Conservation (phyloP, 2,888 invertebrate species). For the Odontocerum albicorne region DNA sequence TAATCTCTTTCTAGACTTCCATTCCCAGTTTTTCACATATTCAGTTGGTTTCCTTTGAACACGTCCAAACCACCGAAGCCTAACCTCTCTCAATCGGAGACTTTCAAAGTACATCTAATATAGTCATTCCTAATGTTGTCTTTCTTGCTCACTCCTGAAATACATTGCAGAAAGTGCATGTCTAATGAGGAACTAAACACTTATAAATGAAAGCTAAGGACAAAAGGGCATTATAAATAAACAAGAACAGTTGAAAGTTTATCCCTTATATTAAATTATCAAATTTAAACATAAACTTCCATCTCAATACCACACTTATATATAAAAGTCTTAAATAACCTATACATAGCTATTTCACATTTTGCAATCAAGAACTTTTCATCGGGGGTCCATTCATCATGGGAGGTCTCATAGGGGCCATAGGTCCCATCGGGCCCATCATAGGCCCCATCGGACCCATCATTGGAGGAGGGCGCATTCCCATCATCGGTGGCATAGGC, state of each 20-base stretch:
- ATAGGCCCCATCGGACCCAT: constrained; percentile 68
- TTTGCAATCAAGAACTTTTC: constrained; percentile 43
- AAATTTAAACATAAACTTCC: too few relatives aligned
- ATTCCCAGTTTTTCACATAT: neutral
- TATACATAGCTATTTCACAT: neutral
- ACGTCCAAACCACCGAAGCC: neutral
- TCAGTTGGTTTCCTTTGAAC: neutral
- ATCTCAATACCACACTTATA: neutral
- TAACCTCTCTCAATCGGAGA: neutral
- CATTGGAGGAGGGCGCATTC: constrained; percentile 73
- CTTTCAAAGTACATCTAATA: too few relatives aligned
- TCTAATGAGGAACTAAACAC: too few relatives aligned
- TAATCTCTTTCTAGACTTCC: neutral
- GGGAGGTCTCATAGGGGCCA: constrained; percentile 75
- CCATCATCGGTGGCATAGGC: constrained; percentile 79
- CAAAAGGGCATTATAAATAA: too few relatives aligned
- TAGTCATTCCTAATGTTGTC: too few relatives aligned
- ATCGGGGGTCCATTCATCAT: constrained; percentile 72
- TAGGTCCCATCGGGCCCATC: constrained; percentile 62
- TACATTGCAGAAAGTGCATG: too few relatives aligned
- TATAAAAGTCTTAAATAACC: neutral
- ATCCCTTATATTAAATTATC: too few relatives aligned
- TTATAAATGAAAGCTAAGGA: too few relatives aligned
- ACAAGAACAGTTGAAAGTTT: too few relatives aligned
- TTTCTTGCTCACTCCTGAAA: too few relatives aligned